Base-by-base conservation (phyloP, 2,113 vertebrate species). In the Suncus etruscus region DNA sequence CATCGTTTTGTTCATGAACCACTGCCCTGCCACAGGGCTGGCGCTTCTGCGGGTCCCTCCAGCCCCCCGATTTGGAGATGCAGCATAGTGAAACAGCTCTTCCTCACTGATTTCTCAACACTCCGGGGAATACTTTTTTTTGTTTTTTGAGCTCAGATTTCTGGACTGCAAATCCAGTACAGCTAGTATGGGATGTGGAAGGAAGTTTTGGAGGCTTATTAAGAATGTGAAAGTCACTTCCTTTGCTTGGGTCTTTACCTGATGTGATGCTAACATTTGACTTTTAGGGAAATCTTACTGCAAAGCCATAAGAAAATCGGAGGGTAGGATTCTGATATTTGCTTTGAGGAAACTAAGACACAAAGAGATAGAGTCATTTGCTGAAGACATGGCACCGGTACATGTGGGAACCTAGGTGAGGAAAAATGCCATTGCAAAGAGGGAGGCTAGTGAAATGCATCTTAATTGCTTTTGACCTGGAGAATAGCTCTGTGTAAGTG, bases 1-100 rank as follows among this genome's bases (percentile, higher is more conserved):
- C 51, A 31, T 63, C 86, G 29, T 94, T 95, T 96, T 89, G 72
- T 92, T 94, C 73, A 29, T 86, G 90, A 97, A 83, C 74, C 25
- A 9, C 94, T 87, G 95, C 94, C 93, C 84, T 86, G 79, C 83
- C 25, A 61, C 14, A n/a, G 75, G 63, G 75, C 78, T 65, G 63
- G 8, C 90, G 78, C 58, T 94, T n/a, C 88, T 90, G 86, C 94
- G 94, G 84, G 81, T 79, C 48, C 32, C 76, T 83, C 50, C 70
- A 39, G 10, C 6, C 61, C 72, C 48, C 73, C 12, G 45, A 11
- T 24, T 47, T 4, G 27, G 3, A 61, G 58, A 61, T 61, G 58
- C 58, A 61, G 58, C 18, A 61, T 61, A 20, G 22, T 61, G 25
- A 74, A 74, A 31, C 87, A 29, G n/a, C 69, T 91, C 11, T 1